phyloP scores from a whole-genome alignment of 2,888 invertebrate species.

The Philaethria dido region DNA sequence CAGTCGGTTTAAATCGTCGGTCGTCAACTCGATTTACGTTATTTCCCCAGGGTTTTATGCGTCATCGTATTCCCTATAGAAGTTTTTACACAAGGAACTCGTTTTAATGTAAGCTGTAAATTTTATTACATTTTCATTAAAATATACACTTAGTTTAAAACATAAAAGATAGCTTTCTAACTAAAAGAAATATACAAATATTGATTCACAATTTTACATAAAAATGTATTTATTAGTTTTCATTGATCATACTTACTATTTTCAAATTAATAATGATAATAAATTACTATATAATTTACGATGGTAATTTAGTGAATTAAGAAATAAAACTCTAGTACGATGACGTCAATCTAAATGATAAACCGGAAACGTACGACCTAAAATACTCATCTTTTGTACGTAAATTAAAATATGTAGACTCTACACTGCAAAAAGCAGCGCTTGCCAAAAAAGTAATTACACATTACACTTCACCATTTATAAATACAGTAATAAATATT shows the following conservation, averaged over 20 bases:
- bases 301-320: constrained; percentile 3
- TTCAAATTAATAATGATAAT: neutral
- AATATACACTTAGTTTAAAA: constrained; percentile 1
- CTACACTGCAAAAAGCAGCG: constrained; percentile 4
- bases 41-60: constrained; percentile 31
- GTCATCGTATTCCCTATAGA: constrained; percentile 21
- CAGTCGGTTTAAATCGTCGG: constrained; percentile 54
- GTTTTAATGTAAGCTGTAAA: constrained; percentile 20
- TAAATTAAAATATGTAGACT: constrained; percentile 14
- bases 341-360: constrained; percentile 13
- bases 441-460: constrained; percentile 24
- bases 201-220: too few species aligned
- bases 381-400: constrained; percentile 4
- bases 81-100: constrained; percentile 17
- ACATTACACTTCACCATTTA: neutral
- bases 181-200: too few species aligned
- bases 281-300: neutral
- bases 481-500: neutral
- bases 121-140: constrained; percentile 1
- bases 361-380: constrained; percentile 9
- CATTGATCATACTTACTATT: neutral
- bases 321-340: neutral
- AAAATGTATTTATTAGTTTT: neutral
- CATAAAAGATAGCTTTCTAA: neutral
- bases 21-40: constrained; percentile 59